A percentile compares a stretch with the other conserved stretches of the same genome.
These are phyloP conservation scores for Cebidichthys violaceus DNA, from an alignment of 2,113 vertebrate genomes.

Conservation along the genomic window DNA sequence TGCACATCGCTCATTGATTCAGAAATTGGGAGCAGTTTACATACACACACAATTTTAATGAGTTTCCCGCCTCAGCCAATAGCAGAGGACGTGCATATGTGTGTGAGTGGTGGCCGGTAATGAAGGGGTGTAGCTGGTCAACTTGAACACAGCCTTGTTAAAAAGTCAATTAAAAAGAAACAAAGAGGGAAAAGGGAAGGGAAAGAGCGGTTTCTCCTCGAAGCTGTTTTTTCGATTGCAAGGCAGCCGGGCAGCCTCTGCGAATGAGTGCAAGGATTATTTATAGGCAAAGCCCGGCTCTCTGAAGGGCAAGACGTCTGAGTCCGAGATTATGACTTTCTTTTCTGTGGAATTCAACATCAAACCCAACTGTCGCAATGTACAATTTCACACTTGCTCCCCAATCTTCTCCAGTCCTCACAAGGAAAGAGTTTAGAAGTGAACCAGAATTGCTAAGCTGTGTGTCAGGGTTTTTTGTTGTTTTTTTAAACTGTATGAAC, in stretches of 20 bases:
- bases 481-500: constrained; percentile 10
- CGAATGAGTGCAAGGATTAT: constrained; percentile 63
- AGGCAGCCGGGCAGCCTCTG: constrained; percentile 42
- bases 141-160: constrained; percentile 78
- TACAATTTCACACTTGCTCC: constrained; percentile 50
- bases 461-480: constrained; percentile 7
- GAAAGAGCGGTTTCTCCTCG: constrained; percentile 57
- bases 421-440: constrained; percentile 15
- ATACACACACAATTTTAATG: constrained; percentile 67
- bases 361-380: constrained; percentile 33
- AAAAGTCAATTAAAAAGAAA: constrained; percentile 84
- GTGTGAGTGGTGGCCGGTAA: constrained; percentile 47
- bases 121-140: constrained; percentile 67
- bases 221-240: constrained; percentile 63
- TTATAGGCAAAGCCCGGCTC: constrained; percentile 46
- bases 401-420: constrained; percentile 36
- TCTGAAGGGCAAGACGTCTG: constrained; percentile 47
- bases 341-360: constrained; percentile 46
- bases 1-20: constrained; percentile 62
- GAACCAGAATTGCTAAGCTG: constrained; percentile 6
- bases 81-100: constrained; percentile 8
- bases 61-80: constrained; percentile 64
- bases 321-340: constrained; percentile 50
- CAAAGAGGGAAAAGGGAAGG: constrained; percentile 59
- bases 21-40: constrained; percentile 57